phyloP scores from a whole-genome alignment of 2,113 vertebrate species.

The Percopsis transmontana region DNA sequence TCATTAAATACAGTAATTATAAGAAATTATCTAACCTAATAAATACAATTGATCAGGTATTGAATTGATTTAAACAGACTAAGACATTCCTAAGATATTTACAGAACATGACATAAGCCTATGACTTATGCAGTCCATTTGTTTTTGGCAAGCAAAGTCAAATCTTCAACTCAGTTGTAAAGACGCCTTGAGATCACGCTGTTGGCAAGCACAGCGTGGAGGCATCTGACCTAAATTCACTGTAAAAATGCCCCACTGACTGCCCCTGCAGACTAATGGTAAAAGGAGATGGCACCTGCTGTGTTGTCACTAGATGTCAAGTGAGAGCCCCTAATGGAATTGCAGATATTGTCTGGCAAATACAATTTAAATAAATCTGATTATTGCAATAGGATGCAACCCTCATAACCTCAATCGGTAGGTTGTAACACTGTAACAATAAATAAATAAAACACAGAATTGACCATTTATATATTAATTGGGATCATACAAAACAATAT shows the following conservation, averaged over 20 bases:
- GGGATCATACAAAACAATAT: not conserved
- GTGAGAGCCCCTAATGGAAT: slow-evolving; percentile 20
- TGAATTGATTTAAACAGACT: no score
- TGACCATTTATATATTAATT: no score
- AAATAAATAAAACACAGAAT: no score
- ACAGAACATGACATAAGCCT: no score
- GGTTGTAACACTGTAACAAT: slow-evolving; percentile 3
- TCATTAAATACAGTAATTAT: no score
- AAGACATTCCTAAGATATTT: no score
- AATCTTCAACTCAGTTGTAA: not conserved
- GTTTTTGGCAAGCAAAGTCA: not conserved
- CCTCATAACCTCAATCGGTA: not conserved
- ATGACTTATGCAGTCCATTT: no score
- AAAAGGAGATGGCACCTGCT: slow-evolving; percentile 64
- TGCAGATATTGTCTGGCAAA: slow-evolving; percentile 19
- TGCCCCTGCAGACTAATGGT: slow-evolving; percentile 59
- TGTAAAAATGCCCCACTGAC: slow-evolving; percentile 4
- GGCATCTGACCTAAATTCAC: slow-evolving; percentile 8
- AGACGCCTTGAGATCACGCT: not conserved
- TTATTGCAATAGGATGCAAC: not conserved
- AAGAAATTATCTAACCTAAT: no score
- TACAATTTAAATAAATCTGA: not conserved
- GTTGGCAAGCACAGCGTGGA: not conserved
- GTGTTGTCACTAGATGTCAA: slow-evolving; percentile 43
- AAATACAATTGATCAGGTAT: no score